Percentiles rank a stretch among this genome's conserved stretches.
Evolutionary conservation across 1,140 invertebrate genomes (phyloP).

Genomic region (Leptinotarsa defecta): DNA sequence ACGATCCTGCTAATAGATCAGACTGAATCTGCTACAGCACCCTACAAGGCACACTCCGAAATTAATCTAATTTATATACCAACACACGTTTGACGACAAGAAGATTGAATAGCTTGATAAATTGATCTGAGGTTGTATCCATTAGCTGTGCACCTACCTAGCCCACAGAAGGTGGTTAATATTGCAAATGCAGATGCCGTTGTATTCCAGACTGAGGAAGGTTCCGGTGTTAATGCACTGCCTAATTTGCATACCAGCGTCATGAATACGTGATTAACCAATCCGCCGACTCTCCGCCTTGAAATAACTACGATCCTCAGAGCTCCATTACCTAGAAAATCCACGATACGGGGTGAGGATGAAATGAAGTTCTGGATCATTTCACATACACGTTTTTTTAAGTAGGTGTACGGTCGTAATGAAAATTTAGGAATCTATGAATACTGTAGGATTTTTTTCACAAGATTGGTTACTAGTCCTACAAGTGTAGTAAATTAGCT

Average conservation of each 20-base stretch:
- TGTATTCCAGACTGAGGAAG: slow-evolving; percentile 30
- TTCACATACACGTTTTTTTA: no score
- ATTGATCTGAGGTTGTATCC: slow-evolving; percentile 29
- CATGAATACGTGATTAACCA: slow-evolving; percentile 38
- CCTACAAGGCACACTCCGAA: neutral
- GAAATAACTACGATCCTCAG: slow-evolving; percentile 6
- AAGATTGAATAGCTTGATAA: slow-evolving; percentile 32
- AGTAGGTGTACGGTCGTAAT: no score
- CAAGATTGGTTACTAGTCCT: no score
- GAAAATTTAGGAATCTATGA: no score
- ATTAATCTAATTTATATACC: neutral
- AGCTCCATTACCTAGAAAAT: slow-evolving; percentile 2
- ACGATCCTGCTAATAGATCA: neutral
- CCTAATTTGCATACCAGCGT: slow-evolving; percentile 38
- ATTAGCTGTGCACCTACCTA: slow-evolving; percentile 29
- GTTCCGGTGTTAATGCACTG: slow-evolving; percentile 39
- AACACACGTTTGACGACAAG: slow-evolving; percentile 24
- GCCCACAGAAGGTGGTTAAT: slow-evolving; percentile 28
- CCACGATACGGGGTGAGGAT: neutral
- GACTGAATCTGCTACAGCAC: neutral
- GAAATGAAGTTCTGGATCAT: neutral
- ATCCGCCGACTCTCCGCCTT: slow-evolving; percentile 2
- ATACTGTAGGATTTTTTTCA: no score
- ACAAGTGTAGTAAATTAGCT: no score
- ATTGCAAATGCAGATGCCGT: slow-evolving; percentile 27